Evolutionary conservation across 2,888 invertebrate species (phyloP), one percentile per base, ranked within the genome.

Genomic region (Polydrusus cervinus): DNA sequence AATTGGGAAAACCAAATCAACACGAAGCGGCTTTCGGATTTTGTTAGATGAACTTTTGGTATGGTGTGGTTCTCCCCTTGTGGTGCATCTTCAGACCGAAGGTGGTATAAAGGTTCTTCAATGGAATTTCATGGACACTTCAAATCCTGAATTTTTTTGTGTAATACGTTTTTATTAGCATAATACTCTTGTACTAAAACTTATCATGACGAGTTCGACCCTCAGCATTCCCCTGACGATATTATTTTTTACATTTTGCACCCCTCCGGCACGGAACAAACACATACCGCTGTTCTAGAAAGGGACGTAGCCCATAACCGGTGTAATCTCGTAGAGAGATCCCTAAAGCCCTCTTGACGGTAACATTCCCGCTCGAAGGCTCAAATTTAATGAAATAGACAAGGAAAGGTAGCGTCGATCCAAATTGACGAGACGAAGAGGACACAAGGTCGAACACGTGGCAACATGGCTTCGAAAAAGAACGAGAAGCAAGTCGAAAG

Each of bases 191-290:
- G 71, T 34, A 75, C 75, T 75, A 75, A 75, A 66, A 60, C 47
- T n/a, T 57, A 67, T 67, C 66, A 38, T 69, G 55, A 70, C 57
- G 30, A 74, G 38, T 74, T 65, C 60, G 70, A 70, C 75, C 75
- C 75, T 66, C 62, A 20, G 18, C 49, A 14, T 55, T 70, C 70
- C 74, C 71, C 66, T 73, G 76, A 71, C 61, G 74, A 66, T 70
- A 74, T 76, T 76, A 76, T 76, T 76, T 76, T 76, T 76, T 74
- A 74, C 74, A 67, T 74, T 74, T 73, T 74, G 73, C 73, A 74
- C 74, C 76, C 76, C 76, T 74, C 75, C 18, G 65, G 70, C 71
- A 34, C 49, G 66, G 40, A 43, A 60, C 60, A 49, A 57, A 60
- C 71, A 65, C 76, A 76, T 76, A 74, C 76, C 76, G 76, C 73